Evolutionary conservation across 1,140 invertebrate species (phyloP).

Genomic region (Bathynomus jamesi): DNA sequence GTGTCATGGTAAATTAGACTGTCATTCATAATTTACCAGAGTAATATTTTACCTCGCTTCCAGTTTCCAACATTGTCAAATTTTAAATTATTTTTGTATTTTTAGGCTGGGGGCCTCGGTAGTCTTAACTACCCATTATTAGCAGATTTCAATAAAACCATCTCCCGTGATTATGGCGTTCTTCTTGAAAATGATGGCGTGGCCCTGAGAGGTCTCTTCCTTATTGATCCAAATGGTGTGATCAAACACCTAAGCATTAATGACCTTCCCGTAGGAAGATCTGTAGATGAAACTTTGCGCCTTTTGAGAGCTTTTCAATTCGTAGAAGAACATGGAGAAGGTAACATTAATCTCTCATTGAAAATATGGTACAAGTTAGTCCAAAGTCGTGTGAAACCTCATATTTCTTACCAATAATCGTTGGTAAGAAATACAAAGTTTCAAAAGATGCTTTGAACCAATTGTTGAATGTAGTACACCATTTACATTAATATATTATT

Average conservation of each 20-base stretch:
- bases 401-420: no score
- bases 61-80: no score
- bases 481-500: background rate
- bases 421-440: background rate
- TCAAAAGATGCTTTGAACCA: background rate
- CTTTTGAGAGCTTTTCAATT: constrained; percentile 91
- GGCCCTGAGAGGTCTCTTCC: constrained; percentile 74
- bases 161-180: constrained; percentile 79
- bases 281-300: constrained; percentile 81
- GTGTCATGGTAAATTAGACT: no score
- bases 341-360: no score
- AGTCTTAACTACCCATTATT: constrained; percentile 82
- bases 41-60: no score
- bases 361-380: no score
- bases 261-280: constrained; percentile 86
- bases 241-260: constrained; percentile 43
- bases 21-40: no score
- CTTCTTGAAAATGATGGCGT: constrained; percentile 74
- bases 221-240: constrained; percentile 60
- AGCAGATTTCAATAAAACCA: constrained; percentile 83
- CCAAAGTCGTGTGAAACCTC: no score
- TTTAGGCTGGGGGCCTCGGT: constrained; percentile 76
- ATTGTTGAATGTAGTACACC: no score
- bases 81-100: no score
- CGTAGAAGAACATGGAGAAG: constrained; percentile 55